Evolutionary conservation across 2,888 invertebrate species (phyloP).

Genomic region (Eledone cirrhosa): DNA sequence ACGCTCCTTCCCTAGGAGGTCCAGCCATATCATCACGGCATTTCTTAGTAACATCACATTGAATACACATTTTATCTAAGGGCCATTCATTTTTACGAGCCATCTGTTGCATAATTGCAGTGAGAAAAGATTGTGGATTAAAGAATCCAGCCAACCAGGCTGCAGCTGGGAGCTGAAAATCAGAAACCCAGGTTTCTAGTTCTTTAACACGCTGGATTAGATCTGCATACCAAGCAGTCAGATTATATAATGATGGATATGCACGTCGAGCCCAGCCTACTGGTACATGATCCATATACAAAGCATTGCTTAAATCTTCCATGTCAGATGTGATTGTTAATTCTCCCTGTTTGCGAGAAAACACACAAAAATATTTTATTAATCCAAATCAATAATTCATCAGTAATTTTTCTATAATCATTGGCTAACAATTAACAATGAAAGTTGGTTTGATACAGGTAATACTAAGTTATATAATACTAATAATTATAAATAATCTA

Average conservation of each 20-base stretch:
- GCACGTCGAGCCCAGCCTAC: slow-evolving; percentile 86
- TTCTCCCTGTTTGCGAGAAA: slow-evolving; percentile 77
- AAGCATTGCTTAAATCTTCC: slow-evolving; percentile 91
- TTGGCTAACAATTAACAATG: too few species aligned
- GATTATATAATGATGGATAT: slow-evolving; percentile 87
- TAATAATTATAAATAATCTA: too few species aligned
- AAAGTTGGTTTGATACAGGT: too few species aligned
- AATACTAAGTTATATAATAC: too few species aligned
- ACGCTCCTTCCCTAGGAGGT: slow-evolving; percentile 86
- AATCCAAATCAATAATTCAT: too few species aligned
- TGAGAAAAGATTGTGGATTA: slow-evolving; percentile 94
- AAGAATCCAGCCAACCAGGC: slow-evolving; percentile 98
- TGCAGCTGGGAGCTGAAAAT: slow-evolving; percentile 84
- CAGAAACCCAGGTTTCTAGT: slow-evolving; percentile 89
- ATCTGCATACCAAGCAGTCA: slow-evolving; percentile 93
- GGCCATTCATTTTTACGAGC: slow-evolving; percentile 92
- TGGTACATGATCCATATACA: slow-evolving; percentile 89
- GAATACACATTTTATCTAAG: slow-evolving; percentile 94
- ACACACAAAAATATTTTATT: not conserved
- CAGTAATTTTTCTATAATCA: too few species aligned
- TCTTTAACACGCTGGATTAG: slow-evolving; percentile 81
- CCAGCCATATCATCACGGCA: slow-evolving; percentile 89
- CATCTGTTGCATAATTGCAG: slow-evolving; percentile 98
- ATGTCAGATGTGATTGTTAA: slow-evolving; percentile 94
- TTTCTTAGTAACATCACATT: slow-evolving; percentile 97